Base-by-base conservation (phyloP, 1,140 invertebrate species). In the Grapholita molesta region DNA sequence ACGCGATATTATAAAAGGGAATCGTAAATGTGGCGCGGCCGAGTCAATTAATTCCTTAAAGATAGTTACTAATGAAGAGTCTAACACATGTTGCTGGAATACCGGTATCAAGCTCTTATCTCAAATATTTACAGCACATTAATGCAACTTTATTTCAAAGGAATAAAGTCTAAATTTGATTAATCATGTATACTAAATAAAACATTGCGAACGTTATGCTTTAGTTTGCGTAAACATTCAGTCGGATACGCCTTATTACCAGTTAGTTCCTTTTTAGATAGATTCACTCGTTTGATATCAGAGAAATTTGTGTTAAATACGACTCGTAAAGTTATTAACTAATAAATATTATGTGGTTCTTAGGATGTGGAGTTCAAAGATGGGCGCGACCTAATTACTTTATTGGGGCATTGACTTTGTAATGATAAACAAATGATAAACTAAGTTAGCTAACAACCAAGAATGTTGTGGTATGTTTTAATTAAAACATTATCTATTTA, bases 21-120 rank as follows among this genome's bases (percentile, higher is more conserved):
- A 61, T 61, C 55, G 25, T 61, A 28, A 61, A 61, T 61, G 55
- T 61, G 32, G 55, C 55, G 53, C 55, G 2, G 24, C 24, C 55
- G 55, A 61, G 55, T 61, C 55, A 61, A 61, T 61, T 61, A 61
- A 61, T 61, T 61, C 55, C 55, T 61, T 32, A 61, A 57, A 48
- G 42, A 48, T 30, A 48, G 42, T 21, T 30, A 61, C 55, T 61
- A 61, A 61, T 32, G 55, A 61, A 61, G 55, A 61, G 28, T 38
- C 55, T 25, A 32, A 61, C 55, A 61, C 25, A 25, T 61, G 55
- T 61, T 61, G n/a, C 3, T 48, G 8, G 15, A 21, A 48, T 48
- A 21, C 3, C 42, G 8, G 15, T 18, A 6, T 4, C 6, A 48
- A 48, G 15, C 42, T 48, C 42, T 21, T 48, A 48, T 48, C 18